Evolutionary conservation across 2,797 vertebrate genomes (phyloP), one percentile per base, ranked within the genome.

Genomic region (Aselliscus stoliczkanus): DNA sequence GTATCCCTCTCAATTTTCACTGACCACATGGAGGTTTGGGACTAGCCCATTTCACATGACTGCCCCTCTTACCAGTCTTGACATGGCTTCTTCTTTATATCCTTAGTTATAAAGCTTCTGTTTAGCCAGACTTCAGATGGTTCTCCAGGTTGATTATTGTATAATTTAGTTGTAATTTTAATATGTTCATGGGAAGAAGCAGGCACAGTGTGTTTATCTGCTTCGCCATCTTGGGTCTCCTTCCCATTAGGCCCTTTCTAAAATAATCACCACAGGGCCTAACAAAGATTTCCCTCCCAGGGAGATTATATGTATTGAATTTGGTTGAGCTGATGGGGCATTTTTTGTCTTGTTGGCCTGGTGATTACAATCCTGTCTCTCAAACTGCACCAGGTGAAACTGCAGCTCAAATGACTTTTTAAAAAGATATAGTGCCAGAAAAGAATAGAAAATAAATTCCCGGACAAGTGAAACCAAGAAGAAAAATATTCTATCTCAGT

Each of bases 371-470:
- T 31, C 27, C 62, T 73, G 56, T 47, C 58, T 88, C 54, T 77
- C 81, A 64, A 92, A 88, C 37, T n/a, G 70, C 27, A 92, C 69
- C n/a, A 56, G 82, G 90, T 89, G 58, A 70, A 79, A 92, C 21
- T 44, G 62, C 15, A 84, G 60, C 39, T 23, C n/a, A 20, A 83
- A 56, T 25, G 42, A 73, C 50, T 52, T 89, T 93, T 67, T 31
- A 2, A 88, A 89, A 93, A 87, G 31, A 85, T 88, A 25, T 5
- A 87, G 64, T 17, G 4, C 52, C 56, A 37, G 27, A 69, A 70
- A 96, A 76, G 39, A 95, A 69, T 13, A 84, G 79, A 86, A 77
- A 94, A 87, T 67, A 96, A 93, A 93, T 83, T n/a, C n/a, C 83
- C 50, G 27, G 39, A 69, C 25, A 83, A 81, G 39, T 39, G 73